Base-by-base conservation (phyloP, 2,113 vertebrate genomes). In the Tupaia tana region DNA sequence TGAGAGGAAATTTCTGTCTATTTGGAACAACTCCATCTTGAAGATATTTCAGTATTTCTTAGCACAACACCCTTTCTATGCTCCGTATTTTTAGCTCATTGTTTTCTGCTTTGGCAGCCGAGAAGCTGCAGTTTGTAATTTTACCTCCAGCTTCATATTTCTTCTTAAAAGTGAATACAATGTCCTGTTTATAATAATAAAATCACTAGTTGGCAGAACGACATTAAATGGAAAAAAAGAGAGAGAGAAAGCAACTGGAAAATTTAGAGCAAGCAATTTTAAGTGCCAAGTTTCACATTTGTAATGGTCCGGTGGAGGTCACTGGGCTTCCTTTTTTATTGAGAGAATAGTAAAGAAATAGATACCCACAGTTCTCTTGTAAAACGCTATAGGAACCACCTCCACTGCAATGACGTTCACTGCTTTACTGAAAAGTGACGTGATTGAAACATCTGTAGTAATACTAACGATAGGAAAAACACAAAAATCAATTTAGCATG, bases 171-270 rank as follows among this genome's bases (percentile, higher is more conserved):
- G 98, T 97, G 98, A 99, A 98, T 99, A 98, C 98, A 98, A 98
- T 98, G 98, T 98, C 98, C 98, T 98, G 98, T 98, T 99, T 98
- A 98, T 98, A 98, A 99, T 98, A 98, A 98, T 98, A 99, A 99
- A 99, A 99, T 99, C 98, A 98, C 98, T 97, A 98, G 97, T 98
- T 99, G 98, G 98, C 98, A 98, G 98, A 96, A 98, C 95, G 98
- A 98, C 98, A 98, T 98, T 98, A 98, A 98, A 97, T 95, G 97
- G 98, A 97, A 98, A 96, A 97, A 98, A 97, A 87, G 81, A 86
- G 29, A 94, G 66, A 98, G 97, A 98, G 98, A 98, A 97, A 98
- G 98, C 98, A 98, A 98, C 96, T 98, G 98, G 98, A 99, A 99
- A 99, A 98, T 99, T 97, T 98, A 98, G 98, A 98, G 98, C 98